phyloP scores from a whole-genome alignment of 2,797 vertebrate species.

The Vultur gryphus region DNA sequence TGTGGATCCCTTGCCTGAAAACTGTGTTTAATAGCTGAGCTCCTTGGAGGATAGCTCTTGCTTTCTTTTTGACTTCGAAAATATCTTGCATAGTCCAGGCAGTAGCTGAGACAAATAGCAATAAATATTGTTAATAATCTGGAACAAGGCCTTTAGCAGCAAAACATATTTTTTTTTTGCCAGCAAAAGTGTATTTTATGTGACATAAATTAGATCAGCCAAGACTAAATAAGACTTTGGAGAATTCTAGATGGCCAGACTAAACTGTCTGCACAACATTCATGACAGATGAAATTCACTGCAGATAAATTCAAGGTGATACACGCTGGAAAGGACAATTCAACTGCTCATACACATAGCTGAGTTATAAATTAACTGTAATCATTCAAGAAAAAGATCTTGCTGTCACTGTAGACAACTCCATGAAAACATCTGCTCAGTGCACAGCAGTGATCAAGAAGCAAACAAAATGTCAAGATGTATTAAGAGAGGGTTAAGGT shows the following conservation, averaged over 20 bases:
- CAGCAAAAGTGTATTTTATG: background rate
- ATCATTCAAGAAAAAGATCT: conserved; percentile 17
- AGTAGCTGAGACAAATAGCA: background rate
- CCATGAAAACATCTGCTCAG: background rate
- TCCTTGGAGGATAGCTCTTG: background rate
- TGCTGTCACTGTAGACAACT: background rate
- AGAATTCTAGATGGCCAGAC: background rate
- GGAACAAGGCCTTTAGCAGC: background rate
- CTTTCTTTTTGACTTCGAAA: background rate
- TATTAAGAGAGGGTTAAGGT: background rate
- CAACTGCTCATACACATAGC: background rate
- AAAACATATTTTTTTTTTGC: background rate
- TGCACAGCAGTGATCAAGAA: background rate
- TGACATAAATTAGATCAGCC: background rate
- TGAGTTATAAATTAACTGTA: conserved; percentile 16
- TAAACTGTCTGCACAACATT: background rate
- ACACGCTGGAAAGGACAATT: background rate
- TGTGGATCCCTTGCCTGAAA: background rate
- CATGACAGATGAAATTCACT: background rate
- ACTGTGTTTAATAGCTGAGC: background rate
- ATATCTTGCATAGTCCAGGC: background rate
- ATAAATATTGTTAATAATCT: background rate
- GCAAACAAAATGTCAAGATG: background rate
- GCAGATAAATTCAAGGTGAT: conserved; percentile 28
- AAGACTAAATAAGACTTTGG: background rate